Evolutionary conservation across 2,797 vertebrate genomes (phyloP).

Genomic region (Crypturellus tataupa): DNA sequence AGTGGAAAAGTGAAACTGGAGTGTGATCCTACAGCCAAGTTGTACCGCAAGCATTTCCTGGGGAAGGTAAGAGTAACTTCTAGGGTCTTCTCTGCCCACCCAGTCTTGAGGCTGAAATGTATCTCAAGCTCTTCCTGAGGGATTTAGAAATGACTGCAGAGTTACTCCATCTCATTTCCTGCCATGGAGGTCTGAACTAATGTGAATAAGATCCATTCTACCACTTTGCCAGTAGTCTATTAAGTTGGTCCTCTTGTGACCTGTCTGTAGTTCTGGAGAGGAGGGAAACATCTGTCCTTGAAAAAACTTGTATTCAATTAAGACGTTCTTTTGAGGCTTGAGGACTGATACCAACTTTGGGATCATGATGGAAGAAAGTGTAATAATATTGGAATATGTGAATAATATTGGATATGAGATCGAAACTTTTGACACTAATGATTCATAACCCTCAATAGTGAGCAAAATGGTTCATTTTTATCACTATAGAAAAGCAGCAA

Average conservation of each 20-base stretch:
- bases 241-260: not conserved
- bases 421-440: not conserved
- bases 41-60: constrained; percentile 79
- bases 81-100: not conserved
- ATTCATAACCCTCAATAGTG: not conserved
- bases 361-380: not conserved
- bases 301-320: not conserved
- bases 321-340: not conserved
- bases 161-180: not conserved
- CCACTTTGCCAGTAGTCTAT: fast-evolving
- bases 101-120: not conserved
- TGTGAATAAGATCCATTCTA: not conserved
- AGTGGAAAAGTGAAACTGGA: constrained; percentile 75
- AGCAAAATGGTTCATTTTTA: not conserved
- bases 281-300: not conserved
- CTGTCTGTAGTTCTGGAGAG: not conserved
- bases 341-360: not conserved
- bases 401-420: not conserved
- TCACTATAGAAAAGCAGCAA: not conserved
- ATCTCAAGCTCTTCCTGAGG: not conserved
- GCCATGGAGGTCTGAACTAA: not conserved
- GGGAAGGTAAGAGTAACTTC: constrained; percentile 73
- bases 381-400: not conserved
- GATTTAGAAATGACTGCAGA: not conserved
- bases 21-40: constrained; percentile 77